phyloP scores from a whole-genome alignment of 1,140 invertebrate genomes.

The Sarcophaga bullata region DNA sequence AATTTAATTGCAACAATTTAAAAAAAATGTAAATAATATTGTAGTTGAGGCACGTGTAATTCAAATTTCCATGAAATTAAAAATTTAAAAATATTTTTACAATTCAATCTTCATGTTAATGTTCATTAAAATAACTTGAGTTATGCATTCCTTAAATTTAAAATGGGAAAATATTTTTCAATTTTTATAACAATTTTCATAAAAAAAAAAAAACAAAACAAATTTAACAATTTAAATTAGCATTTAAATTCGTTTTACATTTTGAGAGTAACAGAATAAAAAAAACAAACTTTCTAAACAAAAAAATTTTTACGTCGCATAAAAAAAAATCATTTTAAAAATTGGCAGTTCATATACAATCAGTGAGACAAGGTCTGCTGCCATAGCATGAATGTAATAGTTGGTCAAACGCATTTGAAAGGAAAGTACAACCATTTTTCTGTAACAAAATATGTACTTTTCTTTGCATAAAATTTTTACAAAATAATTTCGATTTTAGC shows the following conservation, averaged over 20 bases:
- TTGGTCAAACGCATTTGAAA: neutral
- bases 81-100: neutral
- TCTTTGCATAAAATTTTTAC: no score
- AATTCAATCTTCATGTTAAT: neutral
- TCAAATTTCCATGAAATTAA: neutral
- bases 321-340: slow-evolving; percentile 7
- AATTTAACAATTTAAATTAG: neutral
- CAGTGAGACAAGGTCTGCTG: no score
- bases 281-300: neutral
- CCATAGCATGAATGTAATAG: neutral
- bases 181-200: no score
- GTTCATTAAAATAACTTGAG: neutral
- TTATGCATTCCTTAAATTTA: neutral
- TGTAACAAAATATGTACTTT: no score
- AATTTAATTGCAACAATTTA: neutral
- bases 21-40: neutral
- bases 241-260: neutral
- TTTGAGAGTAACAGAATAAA: neutral
- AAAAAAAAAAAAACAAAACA: no score
- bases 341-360: neutral
- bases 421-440: neutral
- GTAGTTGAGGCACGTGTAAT: neutral
- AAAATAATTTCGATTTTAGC: no score
- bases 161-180: neutral
- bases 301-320: slow-evolving; percentile 1